Evolutionary conservation across 2,797 vertebrate species (phyloP), one percentile per base, ranked within the genome.

Genomic region (Leptoclinus maculatus): DNA sequence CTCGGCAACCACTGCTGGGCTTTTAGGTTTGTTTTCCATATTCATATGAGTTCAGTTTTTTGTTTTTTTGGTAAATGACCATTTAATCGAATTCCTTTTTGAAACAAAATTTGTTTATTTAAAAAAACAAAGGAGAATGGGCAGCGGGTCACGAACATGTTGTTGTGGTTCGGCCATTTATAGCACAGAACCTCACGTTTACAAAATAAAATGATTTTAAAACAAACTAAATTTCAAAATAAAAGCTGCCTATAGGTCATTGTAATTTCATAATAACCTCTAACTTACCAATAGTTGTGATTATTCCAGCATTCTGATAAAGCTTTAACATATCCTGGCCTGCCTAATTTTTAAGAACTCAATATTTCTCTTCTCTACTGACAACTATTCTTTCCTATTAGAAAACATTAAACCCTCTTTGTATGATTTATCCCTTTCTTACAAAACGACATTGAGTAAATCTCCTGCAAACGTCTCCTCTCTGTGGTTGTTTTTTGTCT

Each of bases 1-100:
- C 83, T 90, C 11, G 0, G 70, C 29, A 73, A 51, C 1, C 63
- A 7, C 43, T 64, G 25, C 47, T 43, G 62, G 34, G 76, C 39
- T 72, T 78, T 71, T 29, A 25, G 36, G n/a, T 82, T 76, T 74
- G 71, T 80, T 45, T 58, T 85, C 2, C 59, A 84, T 87, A 83
- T 83, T 88, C 75, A 83, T 69, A 23, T 41, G 5, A 5, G n/a
- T n/a, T 13, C 25, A 8, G 19, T 21, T 47, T 47, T 21, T 47
- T 21, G 17, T 21, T 21, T 19, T 63, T 78, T 69, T 64, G 32
- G 32, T 34, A 32, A 53, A 74, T 78, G 27, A 57, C 36, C 17
- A 6, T 29, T 3, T 60, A 45, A 71, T 63, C 0, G 7, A 16
- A 74, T 65, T 12, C 21, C n/a, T 69, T 49, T 71, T 41, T 49